Evolutionary conservation across 2,113 vertebrate species (phyloP).

Genomic region (Pseudopipra pipra): DNA sequence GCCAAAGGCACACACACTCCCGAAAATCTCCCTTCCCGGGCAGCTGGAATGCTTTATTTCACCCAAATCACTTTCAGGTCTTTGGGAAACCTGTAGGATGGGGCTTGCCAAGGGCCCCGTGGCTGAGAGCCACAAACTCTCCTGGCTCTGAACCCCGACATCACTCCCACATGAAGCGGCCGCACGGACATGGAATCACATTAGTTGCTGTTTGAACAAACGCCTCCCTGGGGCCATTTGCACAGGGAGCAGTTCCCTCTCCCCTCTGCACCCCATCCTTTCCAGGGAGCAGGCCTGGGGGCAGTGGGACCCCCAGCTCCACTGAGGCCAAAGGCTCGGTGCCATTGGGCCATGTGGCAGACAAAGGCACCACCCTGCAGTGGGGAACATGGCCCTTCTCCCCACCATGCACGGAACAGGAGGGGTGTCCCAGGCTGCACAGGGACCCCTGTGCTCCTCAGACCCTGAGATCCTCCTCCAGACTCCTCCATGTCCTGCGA

Average conservation of each 20-base stretch:
- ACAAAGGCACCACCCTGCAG: background rate
- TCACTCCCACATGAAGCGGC: background rate
- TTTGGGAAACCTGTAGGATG: background rate
- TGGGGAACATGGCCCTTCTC: background rate
- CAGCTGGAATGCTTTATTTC: background rate
- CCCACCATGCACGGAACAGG: background rate
- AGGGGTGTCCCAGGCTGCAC: background rate
- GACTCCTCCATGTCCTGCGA: rapidly evolving
- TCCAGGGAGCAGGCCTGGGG: background rate
- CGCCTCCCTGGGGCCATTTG: too few relatives aligned
- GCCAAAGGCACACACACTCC: background rate
- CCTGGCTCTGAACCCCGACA: background rate
- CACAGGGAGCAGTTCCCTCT: background rate
- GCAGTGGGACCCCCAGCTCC: background rate
- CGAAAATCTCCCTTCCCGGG: background rate
- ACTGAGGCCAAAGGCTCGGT: rapidly evolving
- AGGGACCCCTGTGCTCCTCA: too few relatives aligned
- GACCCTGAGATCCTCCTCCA: too few relatives aligned
- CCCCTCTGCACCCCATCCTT: background rate
- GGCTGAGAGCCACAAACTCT: background rate
- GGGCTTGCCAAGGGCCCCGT: background rate
- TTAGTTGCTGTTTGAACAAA: too few relatives aligned
- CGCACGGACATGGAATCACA: background rate
- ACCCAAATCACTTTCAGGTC: background rate
- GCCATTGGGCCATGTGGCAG: rapidly evolving